These are phyloP conservation scores for Petrocephalus sullivani DNA, from an alignment of 2,797 vertebrate species.

Conservation along the genomic window DNA sequence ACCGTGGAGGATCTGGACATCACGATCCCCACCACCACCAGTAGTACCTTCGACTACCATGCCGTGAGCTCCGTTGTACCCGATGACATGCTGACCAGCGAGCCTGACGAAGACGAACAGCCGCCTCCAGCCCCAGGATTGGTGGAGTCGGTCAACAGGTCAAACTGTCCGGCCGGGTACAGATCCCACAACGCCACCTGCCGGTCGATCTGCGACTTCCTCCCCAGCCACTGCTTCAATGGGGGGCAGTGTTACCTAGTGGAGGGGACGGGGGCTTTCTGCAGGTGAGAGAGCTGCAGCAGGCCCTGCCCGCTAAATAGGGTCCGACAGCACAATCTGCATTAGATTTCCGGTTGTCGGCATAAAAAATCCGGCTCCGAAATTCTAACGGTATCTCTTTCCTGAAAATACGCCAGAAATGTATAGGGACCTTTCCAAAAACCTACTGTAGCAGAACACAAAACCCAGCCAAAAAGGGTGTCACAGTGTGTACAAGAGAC, in stretches of 20 bases:
- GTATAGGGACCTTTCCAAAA: not conserved
- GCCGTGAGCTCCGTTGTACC: slow-evolving; percentile 40
- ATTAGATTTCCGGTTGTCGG: not conserved
- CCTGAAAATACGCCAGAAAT: not conserved
- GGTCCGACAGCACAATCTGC: not conserved
- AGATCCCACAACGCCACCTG: slow-evolving; percentile 78
- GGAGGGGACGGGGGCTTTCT: slow-evolving; percentile 82
- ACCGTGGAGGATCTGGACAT: slow-evolving; percentile 64
- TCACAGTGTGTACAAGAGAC: not conserved
- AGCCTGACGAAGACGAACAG: slow-evolving; percentile 30
- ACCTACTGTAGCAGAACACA: not conserved
- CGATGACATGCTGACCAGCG: slow-evolving; percentile 41
- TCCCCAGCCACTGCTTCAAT: slow-evolving; percentile 89
- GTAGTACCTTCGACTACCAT: slow-evolving; percentile 43
- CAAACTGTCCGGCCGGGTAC: slow-evolving; percentile 73
- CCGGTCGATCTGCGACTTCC: slow-evolving; percentile 78
- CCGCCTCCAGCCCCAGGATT: slow-evolving; percentile 39
- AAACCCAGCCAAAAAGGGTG: not conserved
- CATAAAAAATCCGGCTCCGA: not conserved
- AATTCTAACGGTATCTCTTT: not conserved
- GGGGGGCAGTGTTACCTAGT: slow-evolving; percentile 93
- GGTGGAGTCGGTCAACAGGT: slow-evolving; percentile 51
- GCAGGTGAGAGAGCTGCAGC: slow-evolving; percentile 71
- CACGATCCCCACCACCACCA: slow-evolving; percentile 45
- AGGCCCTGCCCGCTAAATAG: not conserved